Conservation (phyloP, 2,888 invertebrate species). For the Meteorus colon region DNA sequence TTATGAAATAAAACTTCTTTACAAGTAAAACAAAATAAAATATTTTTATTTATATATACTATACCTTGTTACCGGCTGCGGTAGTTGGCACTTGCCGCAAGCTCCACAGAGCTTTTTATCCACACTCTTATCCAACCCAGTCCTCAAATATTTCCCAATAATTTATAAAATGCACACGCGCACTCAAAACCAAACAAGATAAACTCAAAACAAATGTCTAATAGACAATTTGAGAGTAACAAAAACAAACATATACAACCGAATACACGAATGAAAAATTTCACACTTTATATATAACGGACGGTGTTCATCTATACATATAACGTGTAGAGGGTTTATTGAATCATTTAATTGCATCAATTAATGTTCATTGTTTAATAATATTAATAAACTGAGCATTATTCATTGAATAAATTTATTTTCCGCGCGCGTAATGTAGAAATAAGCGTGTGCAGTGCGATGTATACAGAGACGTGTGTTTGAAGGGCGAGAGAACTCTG, state of each 20-base stretch:
- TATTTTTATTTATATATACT: not conserved
- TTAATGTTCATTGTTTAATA: not conserved
- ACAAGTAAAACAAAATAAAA: no score
- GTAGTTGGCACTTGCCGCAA: conserved; percentile 32
- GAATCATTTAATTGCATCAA: not conserved
- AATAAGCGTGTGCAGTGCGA: not conserved
- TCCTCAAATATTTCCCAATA: conserved; percentile 5
- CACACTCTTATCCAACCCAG: conserved; percentile 28
- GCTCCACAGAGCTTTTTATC: conserved; percentile 24
- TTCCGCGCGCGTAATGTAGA: not conserved
- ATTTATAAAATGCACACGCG: conserved; percentile 2
- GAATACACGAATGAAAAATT: not conserved
- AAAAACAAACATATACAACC: not conserved
- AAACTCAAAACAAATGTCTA: not conserved
- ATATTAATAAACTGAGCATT: not conserved
- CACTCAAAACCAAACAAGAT: not conserved
- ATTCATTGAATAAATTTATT: not conserved
- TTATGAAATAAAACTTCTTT: no score
- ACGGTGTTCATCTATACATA: not conserved
- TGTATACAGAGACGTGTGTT: not conserved
- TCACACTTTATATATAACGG: no score
- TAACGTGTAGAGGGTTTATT: not conserved
- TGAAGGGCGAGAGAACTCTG: conserved; percentile 31
- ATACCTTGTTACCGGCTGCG: conserved; percentile 33
- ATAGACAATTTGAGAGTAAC: not conserved